A percentile compares a stretch with the other conserved stretches of the same genome.
These are phyloP conservation scores for Eclectus roratus DNA, from an alignment of 2,113 vertebrate genomes.

Conservation along the genomic window DNA sequence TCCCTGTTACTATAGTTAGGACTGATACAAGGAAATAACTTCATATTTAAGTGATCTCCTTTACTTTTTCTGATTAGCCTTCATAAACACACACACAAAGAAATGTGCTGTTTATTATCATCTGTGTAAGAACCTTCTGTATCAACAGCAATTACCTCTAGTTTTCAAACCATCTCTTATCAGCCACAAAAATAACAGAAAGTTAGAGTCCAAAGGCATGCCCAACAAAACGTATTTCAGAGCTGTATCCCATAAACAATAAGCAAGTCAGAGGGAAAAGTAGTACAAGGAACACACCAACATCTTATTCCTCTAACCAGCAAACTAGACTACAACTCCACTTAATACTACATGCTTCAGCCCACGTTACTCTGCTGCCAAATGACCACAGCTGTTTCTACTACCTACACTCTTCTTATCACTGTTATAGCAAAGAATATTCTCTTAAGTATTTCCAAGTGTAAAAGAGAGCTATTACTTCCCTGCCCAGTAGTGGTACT, in stretches of 20 bases:
- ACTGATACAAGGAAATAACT: background rate
- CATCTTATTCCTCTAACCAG: background rate
- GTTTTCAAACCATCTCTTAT: background rate
- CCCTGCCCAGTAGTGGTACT: background rate
- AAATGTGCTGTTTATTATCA: background rate
- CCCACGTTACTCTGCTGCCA: background rate
- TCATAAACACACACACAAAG: background rate
- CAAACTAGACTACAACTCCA: background rate
- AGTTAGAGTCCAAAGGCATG: background rate
- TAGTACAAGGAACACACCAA: background rate
- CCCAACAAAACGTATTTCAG: background rate
- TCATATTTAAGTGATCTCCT: background rate
- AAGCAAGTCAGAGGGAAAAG: background rate
- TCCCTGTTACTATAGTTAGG: background rate
- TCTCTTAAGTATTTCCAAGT: background rate
- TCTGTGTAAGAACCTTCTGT: background rate
- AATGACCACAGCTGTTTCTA: background rate
- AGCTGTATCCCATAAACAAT: background rate
- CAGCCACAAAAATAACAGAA: background rate
- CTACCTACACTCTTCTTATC: conserved; percentile 17
- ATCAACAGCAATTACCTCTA: background rate
- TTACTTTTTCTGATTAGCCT: background rate
- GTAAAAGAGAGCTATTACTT: background rate
- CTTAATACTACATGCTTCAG: background rate
- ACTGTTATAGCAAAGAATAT: background rate